A percentile compares a stretch with the other conserved stretches of the same genome.
These are phyloP conservation scores for Microdon myrmicae DNA, from an alignment of 2,888 invertebrate species.

Conservation along the genomic window DNA sequence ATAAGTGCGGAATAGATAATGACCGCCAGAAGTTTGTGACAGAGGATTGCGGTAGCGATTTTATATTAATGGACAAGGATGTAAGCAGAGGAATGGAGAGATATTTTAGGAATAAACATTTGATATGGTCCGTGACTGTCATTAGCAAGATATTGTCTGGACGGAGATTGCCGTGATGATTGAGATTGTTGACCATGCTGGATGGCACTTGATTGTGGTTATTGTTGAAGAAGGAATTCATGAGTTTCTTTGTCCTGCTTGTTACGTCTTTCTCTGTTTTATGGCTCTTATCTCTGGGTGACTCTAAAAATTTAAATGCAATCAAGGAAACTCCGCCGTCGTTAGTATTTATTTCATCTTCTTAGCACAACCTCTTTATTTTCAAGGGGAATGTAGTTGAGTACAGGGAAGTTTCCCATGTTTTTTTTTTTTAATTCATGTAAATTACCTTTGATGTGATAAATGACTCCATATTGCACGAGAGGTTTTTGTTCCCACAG, in stretches of 20 bases:
- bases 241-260: constrained; percentile 28
- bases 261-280: constrained; percentile 1
- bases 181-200: constrained; percentile 22
- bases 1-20: constrained; percentile 14
- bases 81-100: constrained; percentile 1
- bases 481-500: too few species aligned
- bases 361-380: too few species aligned
- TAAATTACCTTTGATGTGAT: too few species aligned
- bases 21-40: constrained; percentile 2
- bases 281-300: constrained; percentile 31
- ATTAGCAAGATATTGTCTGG: constrained; percentile 50
- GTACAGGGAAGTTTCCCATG: too few species aligned
- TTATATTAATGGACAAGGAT: neutral
- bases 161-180: constrained; percentile 31
- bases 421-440: too few species aligned
- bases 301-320: constrained; percentile 47
- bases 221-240: constrained; percentile 44
- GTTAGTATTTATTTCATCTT: constrained; percentile 36
- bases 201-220: constrained; percentile 44
- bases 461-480: too few species aligned
- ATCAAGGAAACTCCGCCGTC: constrained; percentile 45
- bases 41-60: constrained; percentile 11
- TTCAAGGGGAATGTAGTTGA: too few species aligned
- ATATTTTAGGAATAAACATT: constrained; percentile 37
- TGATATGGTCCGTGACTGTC: constrained; percentile 48